Percentiles rank a stretch among this genome's conserved stretches.
Evolutionary conservation across 2,113 vertebrate genomes (phyloP).

Genomic region (Ibidorhyncha struthersii): DNA sequence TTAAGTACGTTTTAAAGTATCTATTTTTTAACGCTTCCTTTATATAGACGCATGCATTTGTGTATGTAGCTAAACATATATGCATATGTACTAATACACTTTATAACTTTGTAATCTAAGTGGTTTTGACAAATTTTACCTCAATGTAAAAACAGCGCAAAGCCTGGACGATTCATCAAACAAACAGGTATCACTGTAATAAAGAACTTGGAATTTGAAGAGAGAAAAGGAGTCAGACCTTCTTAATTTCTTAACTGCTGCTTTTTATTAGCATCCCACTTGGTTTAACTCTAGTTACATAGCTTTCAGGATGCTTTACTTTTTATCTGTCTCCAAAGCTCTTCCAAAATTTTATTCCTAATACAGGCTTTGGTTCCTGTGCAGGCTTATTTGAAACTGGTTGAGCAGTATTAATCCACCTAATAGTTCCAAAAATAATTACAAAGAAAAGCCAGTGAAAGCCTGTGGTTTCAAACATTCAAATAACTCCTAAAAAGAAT

Average conservation of each 20-base stretch:
- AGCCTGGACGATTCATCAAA: not conserved
- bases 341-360: not conserved
- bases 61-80: not conserved
- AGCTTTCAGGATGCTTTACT: not conserved
- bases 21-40: accelerated
- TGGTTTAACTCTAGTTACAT: not conserved
- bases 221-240: not conserved
- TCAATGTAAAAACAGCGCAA: not conserved
- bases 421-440: slow-evolving; percentile 25
- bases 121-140: not conserved
- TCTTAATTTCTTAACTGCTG: slow-evolving; percentile 4
- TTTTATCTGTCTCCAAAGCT: not conserved
- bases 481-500: not conserved
- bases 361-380: not conserved
- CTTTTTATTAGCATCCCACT: not conserved
- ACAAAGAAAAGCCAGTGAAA: not conserved
- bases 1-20: not conserved
- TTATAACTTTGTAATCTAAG: accelerated
- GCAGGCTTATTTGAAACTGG: not conserved
- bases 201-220: not conserved
- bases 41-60: accelerated
- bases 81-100: accelerated
- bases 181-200: not conserved
- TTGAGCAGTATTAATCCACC: not conserved
- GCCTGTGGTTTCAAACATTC: not conserved